A percentile compares a stretch with the other conserved stretches of the same genome.
Evolutionary conservation across 2,888 invertebrate species (phyloP).

Genomic region (Phengaris alcon): DNA sequence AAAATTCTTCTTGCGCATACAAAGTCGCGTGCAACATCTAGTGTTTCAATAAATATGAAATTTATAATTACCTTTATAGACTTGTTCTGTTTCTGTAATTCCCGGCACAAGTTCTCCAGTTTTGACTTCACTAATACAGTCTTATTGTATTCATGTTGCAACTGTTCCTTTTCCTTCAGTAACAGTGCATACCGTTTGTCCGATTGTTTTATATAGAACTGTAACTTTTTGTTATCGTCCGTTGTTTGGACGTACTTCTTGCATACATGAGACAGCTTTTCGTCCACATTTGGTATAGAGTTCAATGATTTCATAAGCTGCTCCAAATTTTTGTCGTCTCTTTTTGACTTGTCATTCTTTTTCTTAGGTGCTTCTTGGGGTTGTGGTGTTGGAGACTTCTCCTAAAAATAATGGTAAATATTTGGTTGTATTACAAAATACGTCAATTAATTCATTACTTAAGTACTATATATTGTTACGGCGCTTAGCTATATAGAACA

Average conservation of each 20-base stretch:
- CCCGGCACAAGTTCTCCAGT: slow-evolving; percentile 93
- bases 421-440: not conserved
- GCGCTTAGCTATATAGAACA: too few relatives aligned
- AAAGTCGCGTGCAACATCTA: too few relatives aligned
- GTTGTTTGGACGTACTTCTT: slow-evolving; percentile 88
- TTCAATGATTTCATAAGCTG: slow-evolving; percentile 83
- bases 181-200: slow-evolving; percentile 81
- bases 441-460: not conserved
- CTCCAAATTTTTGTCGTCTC: slow-evolving; percentile 81
- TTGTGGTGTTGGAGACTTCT: slow-evolving; percentile 46
- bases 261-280: slow-evolving; percentile 84
- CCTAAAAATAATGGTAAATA: slow-evolving; percentile 46
- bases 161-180: slow-evolving; percentile 88
- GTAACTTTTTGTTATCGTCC: slow-evolving; percentile 84
- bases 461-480: too few relatives aligned
- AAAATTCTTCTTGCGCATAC: too few relatives aligned
- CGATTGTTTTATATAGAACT: slow-evolving; percentile 77
- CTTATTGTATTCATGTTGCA: slow-evolving; percentile 90
- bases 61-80: slow-evolving; percentile 84
- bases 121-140: slow-evolving; percentile 89
- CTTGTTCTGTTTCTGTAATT: slow-evolving; percentile 95
- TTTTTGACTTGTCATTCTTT: slow-evolving; percentile 64
- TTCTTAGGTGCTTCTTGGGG: slow-evolving; percentile 54
- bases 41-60: too few relatives aligned
- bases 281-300: slow-evolving; percentile 79